Evolutionary conservation across 2,113 vertebrate species (phyloP).

Genomic region (Malurus elegans): DNA sequence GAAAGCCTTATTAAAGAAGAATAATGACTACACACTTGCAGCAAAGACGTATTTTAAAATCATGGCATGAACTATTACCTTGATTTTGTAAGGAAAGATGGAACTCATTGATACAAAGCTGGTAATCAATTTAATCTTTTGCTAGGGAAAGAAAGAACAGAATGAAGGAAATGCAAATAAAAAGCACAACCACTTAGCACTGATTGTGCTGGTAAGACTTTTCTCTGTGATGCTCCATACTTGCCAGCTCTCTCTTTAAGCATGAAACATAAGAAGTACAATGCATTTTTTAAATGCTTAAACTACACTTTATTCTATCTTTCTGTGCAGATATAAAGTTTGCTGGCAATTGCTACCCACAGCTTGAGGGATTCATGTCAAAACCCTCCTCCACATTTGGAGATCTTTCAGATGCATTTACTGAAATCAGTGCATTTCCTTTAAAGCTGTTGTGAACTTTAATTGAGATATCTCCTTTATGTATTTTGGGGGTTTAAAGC

Average conservation of each 20-base stretch:
- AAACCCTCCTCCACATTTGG: neutral
- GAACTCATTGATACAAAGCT: neutral
- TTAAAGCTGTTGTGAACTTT: neutral
- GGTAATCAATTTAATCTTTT: neutral
- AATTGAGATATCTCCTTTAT: neutral
- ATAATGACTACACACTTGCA: neutral
- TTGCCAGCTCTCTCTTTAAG: neutral
- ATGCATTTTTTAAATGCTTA: neutral
- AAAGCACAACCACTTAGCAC: neutral
- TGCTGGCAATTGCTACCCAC: neutral
- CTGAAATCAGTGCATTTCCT: slow-evolving; percentile 16
- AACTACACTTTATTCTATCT: neutral
- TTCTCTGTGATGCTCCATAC: neutral
- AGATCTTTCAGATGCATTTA: neutral
- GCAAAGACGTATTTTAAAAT: neutral
- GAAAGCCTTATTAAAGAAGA: neutral
- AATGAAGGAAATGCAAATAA: neutral
- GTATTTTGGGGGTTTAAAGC: neutral
- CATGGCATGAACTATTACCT: neutral
- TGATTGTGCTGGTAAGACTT: neutral
- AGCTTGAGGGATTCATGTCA: neutral
- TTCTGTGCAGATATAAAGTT: neutral
- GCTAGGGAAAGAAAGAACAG: neutral
- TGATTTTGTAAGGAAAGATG: neutral
- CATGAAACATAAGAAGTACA: neutral